phyloP scores from a whole-genome alignment of 2,113 vertebrate genomes.

The Perca flavescens region DNA sequence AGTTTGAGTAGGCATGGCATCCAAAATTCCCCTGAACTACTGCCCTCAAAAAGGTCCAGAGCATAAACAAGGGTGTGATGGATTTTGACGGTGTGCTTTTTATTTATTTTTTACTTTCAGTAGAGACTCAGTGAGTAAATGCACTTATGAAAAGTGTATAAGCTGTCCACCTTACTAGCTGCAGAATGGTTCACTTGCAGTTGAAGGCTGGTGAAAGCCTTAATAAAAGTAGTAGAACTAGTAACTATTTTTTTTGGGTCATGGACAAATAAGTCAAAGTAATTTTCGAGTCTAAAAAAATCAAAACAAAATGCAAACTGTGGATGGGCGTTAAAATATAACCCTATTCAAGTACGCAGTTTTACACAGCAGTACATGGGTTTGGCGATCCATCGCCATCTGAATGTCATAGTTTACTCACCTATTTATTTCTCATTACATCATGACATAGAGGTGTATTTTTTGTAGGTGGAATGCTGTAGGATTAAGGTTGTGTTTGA shows the following conservation, averaged over 20 bases:
- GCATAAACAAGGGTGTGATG: constrained; percentile 48
- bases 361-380: neutral
- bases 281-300: neutral
- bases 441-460: neutral
- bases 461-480: neutral
- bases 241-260: neutral
- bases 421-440: neutral
- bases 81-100: constrained; percentile 8
- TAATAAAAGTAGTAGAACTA: neutral
- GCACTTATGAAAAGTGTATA: neutral
- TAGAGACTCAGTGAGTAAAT: neutral
- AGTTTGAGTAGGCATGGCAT: constrained; percentile 34
- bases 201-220: neutral
- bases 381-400: neutral
- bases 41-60: constrained; percentile 32
- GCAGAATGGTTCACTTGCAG: neutral
- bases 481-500: neutral
- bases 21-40: constrained; percentile 52
- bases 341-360: neutral
- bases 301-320: neutral
- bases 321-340: neutral
- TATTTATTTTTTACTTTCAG: constrained; percentile 10
- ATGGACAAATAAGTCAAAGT: neutral
- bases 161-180: neutral
- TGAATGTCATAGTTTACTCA: neutral